These are phyloP conservation scores for Mus spicilegus DNA, from an alignment of 2,113 vertebrate species.

Conservation along the genomic window DNA sequence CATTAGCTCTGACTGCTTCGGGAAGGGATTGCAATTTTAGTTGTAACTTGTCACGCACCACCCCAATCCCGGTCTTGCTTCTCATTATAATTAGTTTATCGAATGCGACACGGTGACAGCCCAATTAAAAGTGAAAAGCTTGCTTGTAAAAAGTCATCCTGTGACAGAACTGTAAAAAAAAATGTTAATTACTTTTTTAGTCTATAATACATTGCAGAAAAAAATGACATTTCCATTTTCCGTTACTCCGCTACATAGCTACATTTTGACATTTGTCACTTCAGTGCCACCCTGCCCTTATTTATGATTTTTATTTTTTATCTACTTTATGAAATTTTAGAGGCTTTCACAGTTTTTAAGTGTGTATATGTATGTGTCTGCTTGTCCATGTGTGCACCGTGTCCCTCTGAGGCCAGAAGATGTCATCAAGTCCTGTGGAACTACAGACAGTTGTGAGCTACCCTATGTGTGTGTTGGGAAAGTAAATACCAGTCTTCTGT, in stretches of 20 bases:
- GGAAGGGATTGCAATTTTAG: background rate
- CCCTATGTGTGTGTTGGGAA: background rate
- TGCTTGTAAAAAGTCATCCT: background rate
- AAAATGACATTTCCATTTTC: background rate
- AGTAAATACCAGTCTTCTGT: background rate
- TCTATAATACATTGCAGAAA: background rate
- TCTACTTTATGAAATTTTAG: background rate
- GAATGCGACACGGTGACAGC: background rate
- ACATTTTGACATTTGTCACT: background rate
- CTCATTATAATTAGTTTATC: background rate
- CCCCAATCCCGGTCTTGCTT: too few species aligned
- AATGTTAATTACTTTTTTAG: background rate
- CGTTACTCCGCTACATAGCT: accelerated
- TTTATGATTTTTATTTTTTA: background rate
- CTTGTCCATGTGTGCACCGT: too few species aligned
- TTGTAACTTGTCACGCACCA: background rate
- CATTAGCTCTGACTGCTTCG: background rate
- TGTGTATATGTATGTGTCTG: background rate
- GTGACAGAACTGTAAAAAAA: background rate
- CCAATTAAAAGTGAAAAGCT: constrained; percentile 18
- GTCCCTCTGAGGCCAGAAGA: background rate
- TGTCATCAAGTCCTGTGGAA: too few species aligned
- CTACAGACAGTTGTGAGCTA: background rate
- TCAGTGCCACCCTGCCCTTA: background rate
- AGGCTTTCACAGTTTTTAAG: background rate